These are phyloP conservation scores for Micromys minutus DNA, from an alignment of 2,113 vertebrate genomes.

Conservation along the genomic window DNA sequence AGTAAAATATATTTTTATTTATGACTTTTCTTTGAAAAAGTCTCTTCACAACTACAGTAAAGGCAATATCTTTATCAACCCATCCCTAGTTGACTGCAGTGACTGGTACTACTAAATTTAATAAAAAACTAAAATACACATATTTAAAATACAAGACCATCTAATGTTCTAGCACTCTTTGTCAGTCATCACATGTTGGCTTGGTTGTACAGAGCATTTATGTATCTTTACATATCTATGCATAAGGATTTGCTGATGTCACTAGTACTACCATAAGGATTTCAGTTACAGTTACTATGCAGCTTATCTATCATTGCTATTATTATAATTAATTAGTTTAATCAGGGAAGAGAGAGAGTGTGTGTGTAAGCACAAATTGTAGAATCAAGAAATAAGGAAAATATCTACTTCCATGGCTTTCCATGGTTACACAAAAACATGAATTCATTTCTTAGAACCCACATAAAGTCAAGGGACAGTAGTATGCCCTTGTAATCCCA, in stretches of 20 bases:
- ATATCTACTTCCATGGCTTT: background rate
- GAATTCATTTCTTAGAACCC: background rate
- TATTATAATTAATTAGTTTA: background rate
- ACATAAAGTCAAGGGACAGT: background rate
- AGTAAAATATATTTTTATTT: slow-evolving; percentile 39
- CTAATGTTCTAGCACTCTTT: background rate
- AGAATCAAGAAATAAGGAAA: background rate
- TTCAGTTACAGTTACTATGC: background rate
- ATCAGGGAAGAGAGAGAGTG: too few species aligned
- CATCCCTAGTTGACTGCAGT: slow-evolving; percentile 4
- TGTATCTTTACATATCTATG: background rate
- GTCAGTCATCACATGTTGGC: background rate
- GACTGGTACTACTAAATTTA: slow-evolving; percentile 16
- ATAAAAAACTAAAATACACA: slow-evolving; percentile 12
- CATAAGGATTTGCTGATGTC: background rate
- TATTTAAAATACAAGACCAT: background rate
- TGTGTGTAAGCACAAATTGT: background rate
- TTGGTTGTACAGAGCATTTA: background rate
- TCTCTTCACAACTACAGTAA: slow-evolving; percentile 39
- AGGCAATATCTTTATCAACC: background rate
- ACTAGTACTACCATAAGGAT: background rate
- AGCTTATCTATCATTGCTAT: background rate
- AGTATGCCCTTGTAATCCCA: background rate
- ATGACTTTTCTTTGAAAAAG: slow-evolving; percentile 21
- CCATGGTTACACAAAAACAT: background rate